These are phyloP conservation scores for Aspidapion aeneum DNA, from an alignment of 2,888 invertebrate genomes.

Conservation along the genomic window DNA sequence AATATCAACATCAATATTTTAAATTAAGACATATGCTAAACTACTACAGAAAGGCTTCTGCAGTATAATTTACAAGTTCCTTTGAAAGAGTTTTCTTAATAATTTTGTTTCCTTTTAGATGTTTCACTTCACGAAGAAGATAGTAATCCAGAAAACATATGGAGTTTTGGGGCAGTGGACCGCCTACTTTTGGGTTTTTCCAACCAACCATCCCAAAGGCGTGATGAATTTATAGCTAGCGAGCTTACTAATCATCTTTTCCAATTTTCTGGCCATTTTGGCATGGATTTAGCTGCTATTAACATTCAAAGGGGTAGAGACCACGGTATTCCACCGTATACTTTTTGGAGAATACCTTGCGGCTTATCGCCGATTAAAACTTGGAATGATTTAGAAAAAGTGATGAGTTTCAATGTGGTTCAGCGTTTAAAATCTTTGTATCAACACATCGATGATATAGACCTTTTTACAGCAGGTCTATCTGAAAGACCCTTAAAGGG, in stretches of 20 bases:
- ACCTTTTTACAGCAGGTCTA: conserved; percentile 79
- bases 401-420: conserved; percentile 62
- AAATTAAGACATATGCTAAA: not conserved
- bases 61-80: not conserved
- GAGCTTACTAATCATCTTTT: conserved; percentile 83
- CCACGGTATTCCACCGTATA: conserved; percentile 80
- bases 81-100: not conserved
- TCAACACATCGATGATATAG: conserved; percentile 75
- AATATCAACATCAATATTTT: not conserved
- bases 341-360: conserved; percentile 76
- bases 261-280: conserved; percentile 68
- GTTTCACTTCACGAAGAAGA: conserved; percentile 78
- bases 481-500: conserved; percentile 77
- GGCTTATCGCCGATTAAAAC: conserved; percentile 62
- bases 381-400: conserved; percentile 68
- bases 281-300: conserved; percentile 84
- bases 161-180: conserved; percentile 76
- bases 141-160: conserved; percentile 65
- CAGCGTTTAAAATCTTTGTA: conserved; percentile 55
- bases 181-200: conserved; percentile 72
- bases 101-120: conserved; percentile 51
- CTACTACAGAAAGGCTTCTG: not conserved
- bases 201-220: conserved; percentile 71
- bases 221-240: conserved; percentile 78
- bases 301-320: conserved; percentile 86